Percentiles rank a stretch among this genome's conserved stretches.
Conservation (phyloP, 2,888 invertebrate genomes). For the Synanthedon vespiformis region DNA sequence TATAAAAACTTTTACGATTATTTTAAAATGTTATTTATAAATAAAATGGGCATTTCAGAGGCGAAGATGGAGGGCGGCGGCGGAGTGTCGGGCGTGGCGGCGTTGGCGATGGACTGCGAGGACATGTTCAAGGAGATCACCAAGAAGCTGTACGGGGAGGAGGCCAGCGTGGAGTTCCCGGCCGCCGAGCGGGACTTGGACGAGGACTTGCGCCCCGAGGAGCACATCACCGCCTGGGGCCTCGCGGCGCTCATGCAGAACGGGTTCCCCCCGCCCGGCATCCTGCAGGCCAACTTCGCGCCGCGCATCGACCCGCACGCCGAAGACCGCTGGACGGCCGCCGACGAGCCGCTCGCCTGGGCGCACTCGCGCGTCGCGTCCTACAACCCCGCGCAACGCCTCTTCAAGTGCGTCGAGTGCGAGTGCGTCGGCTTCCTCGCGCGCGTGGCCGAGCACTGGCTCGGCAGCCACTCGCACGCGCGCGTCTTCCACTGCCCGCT, state of each 20-base stretch:
- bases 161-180: constrained; percentile 64
- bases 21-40: too few species aligned
- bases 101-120: constrained; percentile 78
- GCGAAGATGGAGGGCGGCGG: constrained; percentile 60
- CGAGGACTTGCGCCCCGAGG: constrained; percentile 75
- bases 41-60: background rate
- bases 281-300: constrained; percentile 72
- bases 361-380: constrained; percentile 84
- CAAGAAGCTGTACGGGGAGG: constrained; percentile 90
- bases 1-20: too few species aligned
- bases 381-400: constrained; percentile 81
- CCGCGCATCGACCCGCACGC: constrained; percentile 61
- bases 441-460: constrained; percentile 81
- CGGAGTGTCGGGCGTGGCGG: constrained; percentile 49
- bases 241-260: constrained; percentile 83
- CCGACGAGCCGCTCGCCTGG: constrained; percentile 79
- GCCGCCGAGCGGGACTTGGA: constrained; percentile 62
- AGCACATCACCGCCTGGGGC: constrained; percentile 80
- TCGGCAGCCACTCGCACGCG: constrained; percentile 76
- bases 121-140: constrained; percentile 94
- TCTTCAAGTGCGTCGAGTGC: constrained; percentile 81
- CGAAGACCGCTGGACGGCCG: constrained; percentile 75
- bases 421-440: constrained; percentile 81
- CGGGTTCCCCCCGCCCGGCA: constrained; percentile 76
- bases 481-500: constrained; percentile 76